Conservation (phyloP, 2,888 invertebrate species). For the Polymixis lichenea region DNA sequence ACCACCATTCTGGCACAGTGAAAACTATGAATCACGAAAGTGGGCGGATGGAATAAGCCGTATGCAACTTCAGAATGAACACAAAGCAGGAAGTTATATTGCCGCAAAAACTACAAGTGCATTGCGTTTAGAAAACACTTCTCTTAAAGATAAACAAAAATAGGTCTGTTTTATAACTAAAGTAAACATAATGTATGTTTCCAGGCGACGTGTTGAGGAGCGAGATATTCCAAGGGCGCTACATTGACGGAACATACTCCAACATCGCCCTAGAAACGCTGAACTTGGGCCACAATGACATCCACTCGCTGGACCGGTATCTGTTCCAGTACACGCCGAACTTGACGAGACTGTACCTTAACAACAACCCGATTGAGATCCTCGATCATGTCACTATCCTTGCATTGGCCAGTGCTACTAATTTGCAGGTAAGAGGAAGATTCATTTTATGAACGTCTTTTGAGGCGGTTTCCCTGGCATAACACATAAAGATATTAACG, state of each 20-base stretch:
- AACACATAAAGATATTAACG: not conserved
- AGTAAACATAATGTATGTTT: slow-evolving; percentile 58
- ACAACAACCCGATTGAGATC: slow-evolving; percentile 91
- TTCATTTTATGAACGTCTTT: not conserved
- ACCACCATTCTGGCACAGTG: slow-evolving; percentile 50
- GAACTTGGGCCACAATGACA: slow-evolving; percentile 92
- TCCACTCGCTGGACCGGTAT: slow-evolving; percentile 91
- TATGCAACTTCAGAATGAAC: slow-evolving; percentile 56
- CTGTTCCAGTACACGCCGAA: slow-evolving; percentile 92
- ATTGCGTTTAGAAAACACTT: slow-evolving; percentile 14
- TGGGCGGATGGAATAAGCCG: slow-evolving; percentile 58
- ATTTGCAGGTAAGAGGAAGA: slow-evolving; percentile 87
- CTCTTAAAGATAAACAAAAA: slow-evolving; percentile 17
- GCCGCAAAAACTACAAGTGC: slow-evolving; percentile 47
- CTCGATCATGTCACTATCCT: slow-evolving; percentile 91
- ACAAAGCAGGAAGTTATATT: slow-evolving; percentile 51
- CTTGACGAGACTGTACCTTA: slow-evolving; percentile 90
- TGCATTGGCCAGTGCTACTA: slow-evolving; percentile 89
- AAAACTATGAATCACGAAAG: slow-evolving; percentile 63
- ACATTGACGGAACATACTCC: slow-evolving; percentile 89
- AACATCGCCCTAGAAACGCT: slow-evolving; percentile 91
- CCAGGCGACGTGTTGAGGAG: slow-evolving; percentile 91
- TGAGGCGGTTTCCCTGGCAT: not conserved
- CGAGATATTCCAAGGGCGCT: slow-evolving; percentile 93
- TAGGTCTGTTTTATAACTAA: not conserved